These are phyloP conservation scores for Thamnophis sirtalis DNA, from an alignment of 2,113 vertebrate species.

Conservation along the genomic window DNA sequence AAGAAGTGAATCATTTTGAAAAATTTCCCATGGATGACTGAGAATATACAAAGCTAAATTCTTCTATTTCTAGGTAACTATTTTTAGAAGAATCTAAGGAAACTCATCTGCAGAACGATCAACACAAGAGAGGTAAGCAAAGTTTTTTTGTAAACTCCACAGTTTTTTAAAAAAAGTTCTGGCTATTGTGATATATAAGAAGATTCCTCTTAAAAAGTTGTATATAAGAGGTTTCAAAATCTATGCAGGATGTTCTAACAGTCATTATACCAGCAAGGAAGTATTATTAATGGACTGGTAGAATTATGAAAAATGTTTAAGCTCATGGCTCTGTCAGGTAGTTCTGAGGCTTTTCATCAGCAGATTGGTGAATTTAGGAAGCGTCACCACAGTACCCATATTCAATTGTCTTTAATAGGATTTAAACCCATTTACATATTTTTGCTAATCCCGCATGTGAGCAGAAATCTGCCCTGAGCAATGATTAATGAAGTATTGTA, in stretches of 20 bases:
- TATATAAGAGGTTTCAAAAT: background rate
- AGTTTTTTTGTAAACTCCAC: background rate
- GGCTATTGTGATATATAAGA: background rate
- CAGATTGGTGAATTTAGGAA: background rate
- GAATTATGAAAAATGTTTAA: background rate
- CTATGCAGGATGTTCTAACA: background rate
- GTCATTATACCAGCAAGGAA: background rate
- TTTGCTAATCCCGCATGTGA: background rate
- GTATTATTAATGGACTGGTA: background rate
- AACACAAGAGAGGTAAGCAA: slow-evolving; percentile 54
- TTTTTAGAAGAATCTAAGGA: slow-evolving; percentile 24
- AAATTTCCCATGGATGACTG: background rate
- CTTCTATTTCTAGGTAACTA: background rate
- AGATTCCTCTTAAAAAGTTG: background rate
- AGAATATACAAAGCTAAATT: background rate
- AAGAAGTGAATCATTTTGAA: slow-evolving; percentile 56
- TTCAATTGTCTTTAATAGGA: background rate
- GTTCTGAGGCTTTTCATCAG: background rate
- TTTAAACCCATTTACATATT: background rate
- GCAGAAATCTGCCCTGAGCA: background rate
- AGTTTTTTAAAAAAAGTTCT: background rate
- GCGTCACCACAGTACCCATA: background rate
- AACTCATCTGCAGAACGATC: slow-evolving; percentile 22
- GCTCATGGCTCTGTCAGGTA: background rate
- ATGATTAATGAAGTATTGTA: background rate